Percentiles rank a stretch among this genome's conserved stretches.
Evolutionary conservation across 1,140 invertebrate species (phyloP).

Genomic region (Streblospio benedicti): DNA sequence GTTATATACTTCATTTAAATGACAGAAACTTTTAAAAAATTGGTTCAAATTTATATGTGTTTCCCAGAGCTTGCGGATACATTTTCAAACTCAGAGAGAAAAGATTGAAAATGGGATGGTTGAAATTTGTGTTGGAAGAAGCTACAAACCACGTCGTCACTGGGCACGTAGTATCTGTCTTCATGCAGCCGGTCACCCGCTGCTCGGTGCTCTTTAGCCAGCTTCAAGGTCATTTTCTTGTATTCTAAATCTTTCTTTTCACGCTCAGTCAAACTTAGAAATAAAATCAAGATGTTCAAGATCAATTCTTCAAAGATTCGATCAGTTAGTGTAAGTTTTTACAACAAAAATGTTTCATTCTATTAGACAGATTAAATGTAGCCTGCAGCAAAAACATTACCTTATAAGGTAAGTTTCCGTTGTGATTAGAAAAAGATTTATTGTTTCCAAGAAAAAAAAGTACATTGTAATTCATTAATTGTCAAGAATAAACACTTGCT

Average conservation of each 20-base stretch:
- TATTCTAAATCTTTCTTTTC: conserved; percentile 78
- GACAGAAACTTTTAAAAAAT: no score
- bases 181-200: conserved; percentile 83
- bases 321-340: no score
- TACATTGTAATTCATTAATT: not conserved
- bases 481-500: not conserved
- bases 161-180: conserved; percentile 87
- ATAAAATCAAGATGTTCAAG: no score
- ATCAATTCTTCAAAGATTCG: no score
- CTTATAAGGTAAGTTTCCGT: not conserved
- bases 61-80: no score
- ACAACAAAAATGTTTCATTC: not conserved
- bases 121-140: conserved; percentile 6
- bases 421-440: not conserved
- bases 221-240: conserved; percentile 79
- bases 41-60: no score
- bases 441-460: not conserved
- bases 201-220: conserved; percentile 92
- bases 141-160: conserved; percentile 50
- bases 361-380: not conserved
- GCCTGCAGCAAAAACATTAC: not conserved
- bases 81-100: no score
- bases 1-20: no score
- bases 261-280: conserved; percentile 63
- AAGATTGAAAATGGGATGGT: no score